phyloP scores from a whole-genome alignment of 2,113 vertebrate species.

The Tachycineta bicolor region DNA sequence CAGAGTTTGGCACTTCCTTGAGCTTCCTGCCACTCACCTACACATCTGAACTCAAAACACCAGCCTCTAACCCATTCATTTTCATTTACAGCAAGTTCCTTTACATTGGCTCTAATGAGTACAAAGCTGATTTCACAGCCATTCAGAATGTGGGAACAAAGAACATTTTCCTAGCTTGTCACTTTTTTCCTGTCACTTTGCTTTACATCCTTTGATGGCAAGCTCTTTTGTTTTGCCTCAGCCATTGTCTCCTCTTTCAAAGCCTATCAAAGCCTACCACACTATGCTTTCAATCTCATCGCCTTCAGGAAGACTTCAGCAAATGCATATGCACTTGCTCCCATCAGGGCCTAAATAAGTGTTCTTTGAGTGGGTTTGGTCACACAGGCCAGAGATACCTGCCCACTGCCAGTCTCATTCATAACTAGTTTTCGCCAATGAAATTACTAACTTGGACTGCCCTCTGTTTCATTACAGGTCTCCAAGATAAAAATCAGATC shows the following conservation, averaged over 20 bases:
- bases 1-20: not conserved
- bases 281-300: slow-evolving; percentile 24
- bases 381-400: not conserved
- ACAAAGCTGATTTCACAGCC: slow-evolving; percentile 61
- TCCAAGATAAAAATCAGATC: not conserved
- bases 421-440: not conserved
- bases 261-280: slow-evolving; percentile 33
- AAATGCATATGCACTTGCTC: slow-evolving; percentile 1
- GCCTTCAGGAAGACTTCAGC: slow-evolving; percentile 9
- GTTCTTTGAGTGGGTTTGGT: not conserved
- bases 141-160: slow-evolving; percentile 63
- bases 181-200: slow-evolving; percentile 52
- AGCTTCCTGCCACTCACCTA: slow-evolving; percentile 43
- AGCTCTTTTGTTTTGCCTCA: slow-evolving; percentile 60
- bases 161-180: slow-evolving; percentile 57
- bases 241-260: slow-evolving; percentile 53
- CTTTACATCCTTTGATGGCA: slow-evolving; percentile 58
- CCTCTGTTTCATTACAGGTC: not conserved
- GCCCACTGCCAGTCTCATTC: not conserved
- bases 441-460: not conserved
- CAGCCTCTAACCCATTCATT: slow-evolving; percentile 39
- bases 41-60: slow-evolving; percentile 40
- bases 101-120: slow-evolving; percentile 33
- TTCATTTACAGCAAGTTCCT: slow-evolving; percentile 50
- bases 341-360: not conserved